Conservation (phyloP, 2,888 invertebrate species). For the Lasius fuliginosus region DNA sequence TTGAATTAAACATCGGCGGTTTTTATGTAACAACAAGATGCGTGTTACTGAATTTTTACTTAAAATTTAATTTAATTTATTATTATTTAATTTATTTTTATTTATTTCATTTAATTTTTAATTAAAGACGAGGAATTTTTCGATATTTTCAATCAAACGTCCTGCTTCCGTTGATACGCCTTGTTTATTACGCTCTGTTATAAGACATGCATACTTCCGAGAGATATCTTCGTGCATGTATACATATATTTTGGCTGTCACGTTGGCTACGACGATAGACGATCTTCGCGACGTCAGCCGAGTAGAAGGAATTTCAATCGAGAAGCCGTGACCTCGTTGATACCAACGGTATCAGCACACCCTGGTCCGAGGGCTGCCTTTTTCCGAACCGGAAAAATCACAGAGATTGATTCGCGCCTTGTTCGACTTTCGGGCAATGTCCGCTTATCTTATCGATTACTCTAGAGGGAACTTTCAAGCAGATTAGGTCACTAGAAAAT, state of each 20-base stretch:
- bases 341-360: slow-evolving; percentile 53
- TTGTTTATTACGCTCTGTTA: neutral
- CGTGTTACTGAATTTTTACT: slow-evolving; percentile 5
- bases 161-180: neutral
- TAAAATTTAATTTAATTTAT: neutral
- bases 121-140: neutral
- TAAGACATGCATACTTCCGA: neutral
- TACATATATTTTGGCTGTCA: neutral
- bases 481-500: neutral
- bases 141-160: neutral
- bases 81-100: no score
- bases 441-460: slow-evolving; percentile 5
- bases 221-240: neutral
- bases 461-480: slow-evolving; percentile 1
- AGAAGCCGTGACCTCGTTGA: slow-evolving; percentile 60
- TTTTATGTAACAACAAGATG: slow-evolving; percentile 21
- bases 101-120: no score
- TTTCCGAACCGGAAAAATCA: slow-evolving; percentile 24
- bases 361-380: slow-evolving; percentile 6
- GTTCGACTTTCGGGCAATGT: neutral
- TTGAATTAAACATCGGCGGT: neutral
- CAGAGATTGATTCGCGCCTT: slow-evolving; percentile 20
- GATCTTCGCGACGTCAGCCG: slow-evolving; percentile 40
- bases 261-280: slow-evolving; percentile 17
- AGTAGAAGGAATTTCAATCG: slow-evolving; percentile 65